phyloP scores from a whole-genome alignment of 1,140 invertebrate species.

The Hestina assimilis region DNA sequence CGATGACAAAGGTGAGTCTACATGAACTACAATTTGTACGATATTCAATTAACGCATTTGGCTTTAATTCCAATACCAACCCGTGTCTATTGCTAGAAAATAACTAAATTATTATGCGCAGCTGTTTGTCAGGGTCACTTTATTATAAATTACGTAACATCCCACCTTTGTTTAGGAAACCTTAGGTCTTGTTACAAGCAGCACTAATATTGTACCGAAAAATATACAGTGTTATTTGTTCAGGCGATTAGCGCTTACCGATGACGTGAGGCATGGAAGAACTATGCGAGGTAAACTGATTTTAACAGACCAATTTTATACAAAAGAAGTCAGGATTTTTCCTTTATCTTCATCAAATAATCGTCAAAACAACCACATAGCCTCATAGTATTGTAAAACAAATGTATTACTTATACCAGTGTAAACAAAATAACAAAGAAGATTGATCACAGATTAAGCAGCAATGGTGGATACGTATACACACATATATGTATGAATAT shows the following conservation, averaged over 20 bases:
- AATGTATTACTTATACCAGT: no score
- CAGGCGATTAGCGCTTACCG: constrained; percentile 46
- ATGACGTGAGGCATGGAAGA: constrained; percentile 49
- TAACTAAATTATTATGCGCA: constrained; percentile 19
- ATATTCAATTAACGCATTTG: constrained; percentile 11
- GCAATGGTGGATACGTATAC: constrained; percentile 15
- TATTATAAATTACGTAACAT: constrained; percentile 32
- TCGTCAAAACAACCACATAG: constrained; percentile 2
- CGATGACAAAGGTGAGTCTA: constrained; percentile 1
- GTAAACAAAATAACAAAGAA: not conserved
- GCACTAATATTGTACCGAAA: constrained; percentile 27
- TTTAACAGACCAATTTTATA: constrained; percentile 48
- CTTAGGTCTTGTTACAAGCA: constrained; percentile 9
- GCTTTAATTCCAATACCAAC: constrained; percentile 14
- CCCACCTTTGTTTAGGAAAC: constrained; percentile 24
- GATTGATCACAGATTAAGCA: constrained; percentile 9
- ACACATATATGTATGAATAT: constrained; percentile 27
- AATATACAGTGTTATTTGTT: constrained; percentile 46
- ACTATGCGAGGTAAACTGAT: constrained; percentile 46
- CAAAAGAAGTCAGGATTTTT: constrained; percentile 30
- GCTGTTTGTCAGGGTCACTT: constrained; percentile 28
- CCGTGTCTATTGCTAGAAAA: constrained; percentile 10
- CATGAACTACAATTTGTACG: not conserved
- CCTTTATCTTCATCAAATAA: not conserved
- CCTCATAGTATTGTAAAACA: no score